A percentile compares a stretch with the other conserved stretches of the same genome.
These are phyloP conservation scores for Teleiodes luculella DNA, from an alignment of 2,888 invertebrate species.

Conservation along the genomic window DNA sequence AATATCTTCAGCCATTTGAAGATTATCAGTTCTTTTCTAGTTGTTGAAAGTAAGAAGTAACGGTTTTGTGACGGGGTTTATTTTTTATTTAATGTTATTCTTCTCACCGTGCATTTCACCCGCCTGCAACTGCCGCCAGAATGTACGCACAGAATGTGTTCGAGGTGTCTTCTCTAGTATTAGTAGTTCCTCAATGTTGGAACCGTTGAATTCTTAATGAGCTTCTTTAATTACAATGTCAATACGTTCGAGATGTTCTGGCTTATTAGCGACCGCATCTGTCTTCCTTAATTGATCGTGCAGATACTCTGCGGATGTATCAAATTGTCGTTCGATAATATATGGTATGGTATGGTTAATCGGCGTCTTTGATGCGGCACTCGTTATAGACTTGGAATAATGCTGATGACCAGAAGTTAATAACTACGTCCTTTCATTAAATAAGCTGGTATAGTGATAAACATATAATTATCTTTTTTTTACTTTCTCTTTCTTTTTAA, in stretches of 20 bases:
- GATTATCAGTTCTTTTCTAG: too few species aligned
- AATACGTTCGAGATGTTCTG: neutral
- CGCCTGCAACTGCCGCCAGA: too few species aligned
- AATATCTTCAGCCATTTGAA: too few species aligned
- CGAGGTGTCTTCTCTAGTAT: too few species aligned
- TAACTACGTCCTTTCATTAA: too few species aligned
- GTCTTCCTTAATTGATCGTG: neutral
- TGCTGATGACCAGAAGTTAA: too few species aligned
- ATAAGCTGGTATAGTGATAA: neutral
- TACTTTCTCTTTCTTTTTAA: neutral
- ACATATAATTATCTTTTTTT: neutral
- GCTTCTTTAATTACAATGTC: slow-evolving; percentile 12
- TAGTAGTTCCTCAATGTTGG: too few species aligned
- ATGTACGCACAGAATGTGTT: too few species aligned
- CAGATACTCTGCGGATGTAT: neutral
- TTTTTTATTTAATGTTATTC: too few species aligned
- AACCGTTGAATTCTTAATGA: slow-evolving; percentile 19
- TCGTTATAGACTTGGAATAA: neutral
- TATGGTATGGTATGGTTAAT: neutral
- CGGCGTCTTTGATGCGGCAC: neutral
- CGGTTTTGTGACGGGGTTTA: too few species aligned
- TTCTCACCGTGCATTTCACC: too few species aligned
- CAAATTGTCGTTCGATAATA: neutral
- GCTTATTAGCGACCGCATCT: neutral
- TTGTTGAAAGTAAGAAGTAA: too few species aligned